phyloP scores from a whole-genome alignment of 2,113 vertebrate species.

The Xenopus tropicalis region DNA sequence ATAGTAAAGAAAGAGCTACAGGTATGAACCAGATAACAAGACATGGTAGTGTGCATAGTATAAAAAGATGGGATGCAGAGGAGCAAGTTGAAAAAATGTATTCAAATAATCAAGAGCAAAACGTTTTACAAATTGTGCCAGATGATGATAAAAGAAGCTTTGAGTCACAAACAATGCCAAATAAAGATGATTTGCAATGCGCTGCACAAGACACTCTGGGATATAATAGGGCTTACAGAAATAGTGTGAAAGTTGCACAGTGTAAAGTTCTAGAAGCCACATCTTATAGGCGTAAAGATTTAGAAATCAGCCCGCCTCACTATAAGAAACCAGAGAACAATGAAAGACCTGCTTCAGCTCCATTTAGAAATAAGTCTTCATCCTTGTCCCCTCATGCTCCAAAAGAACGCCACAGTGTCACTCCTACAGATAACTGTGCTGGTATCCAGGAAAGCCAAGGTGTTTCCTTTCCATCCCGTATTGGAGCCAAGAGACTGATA shows the following conservation, averaged over 20 bases:
- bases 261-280: slow-evolving; percentile 82
- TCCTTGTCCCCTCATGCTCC: slow-evolving; percentile 72
- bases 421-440: slow-evolving; percentile 58
- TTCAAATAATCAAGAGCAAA: slow-evolving; percentile 21
- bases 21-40: slow-evolving; percentile 41
- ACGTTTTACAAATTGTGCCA: slow-evolving; percentile 36
- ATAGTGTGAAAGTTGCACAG: slow-evolving; percentile 85
- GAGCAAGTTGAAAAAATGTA: slow-evolving; percentile 36
- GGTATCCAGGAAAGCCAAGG: slow-evolving; percentile 37
- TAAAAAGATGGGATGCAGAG: slow-evolving; percentile 49
- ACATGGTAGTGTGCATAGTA: slow-evolving; percentile 7
- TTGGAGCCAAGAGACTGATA: slow-evolving; percentile 81
- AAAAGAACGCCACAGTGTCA: slow-evolving; percentile 78
- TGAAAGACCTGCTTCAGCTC: slow-evolving; percentile 66
- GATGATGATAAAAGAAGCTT: slow-evolving; percentile 31
- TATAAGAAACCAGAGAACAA: slow-evolving; percentile 51
- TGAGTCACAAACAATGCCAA: slow-evolving; percentile 44
- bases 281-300: slow-evolving; percentile 78
- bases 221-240: slow-evolving; percentile 78
- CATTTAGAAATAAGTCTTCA: slow-evolving; percentile 54
- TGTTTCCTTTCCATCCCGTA: slow-evolving; percentile 57
- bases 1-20: slow-evolving; percentile 14
- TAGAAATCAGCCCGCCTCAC: slow-evolving; percentile 58
- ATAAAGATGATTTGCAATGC: slow-evolving; percentile 57
- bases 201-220: slow-evolving; percentile 54